Conservation (phyloP, 2,113 vertebrate genomes). For the Natator depressus region DNA sequence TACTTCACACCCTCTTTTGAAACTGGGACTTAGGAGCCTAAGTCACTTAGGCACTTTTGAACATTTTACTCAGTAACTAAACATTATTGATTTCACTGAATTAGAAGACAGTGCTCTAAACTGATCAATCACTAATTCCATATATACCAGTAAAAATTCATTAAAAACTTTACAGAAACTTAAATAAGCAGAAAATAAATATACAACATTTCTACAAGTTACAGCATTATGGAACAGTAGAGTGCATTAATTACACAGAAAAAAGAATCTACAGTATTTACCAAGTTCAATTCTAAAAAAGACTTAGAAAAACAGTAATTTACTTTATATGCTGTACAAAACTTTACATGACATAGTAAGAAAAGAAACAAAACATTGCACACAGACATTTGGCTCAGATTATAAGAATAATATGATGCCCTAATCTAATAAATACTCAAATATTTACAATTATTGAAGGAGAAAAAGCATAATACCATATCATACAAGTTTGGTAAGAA, state of each 20-base stretch:
- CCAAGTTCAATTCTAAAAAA: constrained; percentile 66
- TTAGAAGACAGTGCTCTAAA: constrained; percentile 17
- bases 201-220: constrained; percentile 82
- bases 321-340: constrained; percentile 77
- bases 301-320: constrained; percentile 64
- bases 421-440: constrained; percentile 84
- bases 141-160: background rate
- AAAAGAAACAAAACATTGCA: constrained; percentile 78
- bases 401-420: constrained; percentile 56
- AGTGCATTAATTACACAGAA: constrained; percentile 79
- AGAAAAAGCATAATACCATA: background rate
- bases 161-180: constrained; percentile 72
- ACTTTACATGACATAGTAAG: constrained; percentile 70
- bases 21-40: constrained; percentile 14
- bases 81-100: background rate
- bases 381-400: constrained; percentile 84
- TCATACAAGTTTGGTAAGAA: background rate
- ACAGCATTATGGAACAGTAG: constrained; percentile 84
- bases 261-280: constrained; percentile 79
- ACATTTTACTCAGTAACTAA: background rate
- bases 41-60: constrained; percentile 58
- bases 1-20: background rate
- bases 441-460: constrained; percentile 77
- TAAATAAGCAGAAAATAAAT: constrained; percentile 90
- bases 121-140: constrained; percentile 29